These are phyloP conservation scores for Enteromius afrohamiltoni DNA, from an alignment of 2,797 vertebrate genomes.

Conservation along the genomic window DNA sequence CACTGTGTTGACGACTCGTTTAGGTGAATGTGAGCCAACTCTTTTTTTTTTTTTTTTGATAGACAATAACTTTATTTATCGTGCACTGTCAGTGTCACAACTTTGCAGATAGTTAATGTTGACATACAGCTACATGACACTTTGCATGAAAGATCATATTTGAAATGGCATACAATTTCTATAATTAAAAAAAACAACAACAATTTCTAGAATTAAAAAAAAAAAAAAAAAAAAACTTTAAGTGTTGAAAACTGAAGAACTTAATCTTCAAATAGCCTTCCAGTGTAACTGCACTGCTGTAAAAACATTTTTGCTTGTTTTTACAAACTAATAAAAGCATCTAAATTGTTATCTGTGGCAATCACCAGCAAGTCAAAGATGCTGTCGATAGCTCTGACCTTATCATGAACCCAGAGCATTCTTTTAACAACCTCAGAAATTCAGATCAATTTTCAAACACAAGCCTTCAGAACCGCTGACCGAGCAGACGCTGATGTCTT, in stretches of 20 bases:
- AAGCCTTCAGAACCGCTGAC: not conserved
- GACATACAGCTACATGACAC: no score
- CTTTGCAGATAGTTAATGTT: no score
- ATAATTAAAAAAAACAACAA: not conserved
- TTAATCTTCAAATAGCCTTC: not conserved
- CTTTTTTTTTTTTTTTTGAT: no score
- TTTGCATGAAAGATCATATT: no score
- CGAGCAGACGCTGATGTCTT: not conserved
- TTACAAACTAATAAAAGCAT: not conserved
- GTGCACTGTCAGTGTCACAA: no score
- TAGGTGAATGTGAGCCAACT: no score
- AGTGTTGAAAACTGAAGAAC: not conserved
- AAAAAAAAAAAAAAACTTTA: not conserved
- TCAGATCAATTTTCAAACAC: not conserved
- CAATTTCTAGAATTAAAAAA: not conserved
- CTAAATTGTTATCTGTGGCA: not conserved
- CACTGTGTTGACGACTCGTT: no score
- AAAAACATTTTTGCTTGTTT: not conserved
- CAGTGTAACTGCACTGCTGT: not conserved
- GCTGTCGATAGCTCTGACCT: not conserved
- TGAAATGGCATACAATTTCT: not conserved
- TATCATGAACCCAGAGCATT: conserved; percentile 5
- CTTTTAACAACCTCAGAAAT: conserved; percentile 7
- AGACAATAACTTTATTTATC: no score
- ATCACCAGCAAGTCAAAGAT: not conserved